Evolutionary conservation across 1,140 invertebrate species (phyloP), one percentile per base, ranked within the genome.

Genomic region (Saccostrea glomerata): DNA sequence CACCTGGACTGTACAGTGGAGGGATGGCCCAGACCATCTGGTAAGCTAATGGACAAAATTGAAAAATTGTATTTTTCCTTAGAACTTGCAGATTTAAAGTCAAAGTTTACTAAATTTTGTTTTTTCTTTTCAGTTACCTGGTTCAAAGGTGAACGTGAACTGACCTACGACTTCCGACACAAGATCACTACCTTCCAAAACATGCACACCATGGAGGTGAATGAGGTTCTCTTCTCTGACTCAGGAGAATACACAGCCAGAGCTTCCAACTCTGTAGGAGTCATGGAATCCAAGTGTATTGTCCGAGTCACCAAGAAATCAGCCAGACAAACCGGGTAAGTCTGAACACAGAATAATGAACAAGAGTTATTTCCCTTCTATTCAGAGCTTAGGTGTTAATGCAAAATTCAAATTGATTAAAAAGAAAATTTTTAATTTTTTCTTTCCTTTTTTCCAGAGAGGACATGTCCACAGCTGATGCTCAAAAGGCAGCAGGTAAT

Each of bases 91-190:
- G 47, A 47, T 47, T 47, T 47, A 47, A 47, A 7, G 47, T 47
- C 6, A 47, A 36, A 47, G 47, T 47, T 47, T 47, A 47, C 47
- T 2, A 7, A 47, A 47, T 6, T 47, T 47, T 47, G 47, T 47
- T 47, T 47, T 47, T 0, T 47, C 47, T 82, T 87, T 90, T 23
- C 90, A 95, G 95, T 95, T 70, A 96, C 96, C 89, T 99, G 98
- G 98, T 95, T 98, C 92, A 99, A 99, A 95, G 98, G 99, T 95
- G 97, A 97, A 90, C 98, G 98, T 94, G 97, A 97, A 73, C 96
- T 98, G 86, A 97, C 97, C 91, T 97, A 97, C 92, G 96, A 96
- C 77, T 97, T 97, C 84, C 95, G 96, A 66, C 97, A 97, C 94
- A 98, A 97, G 94, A 98, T 98, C 94, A 97, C 97, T 40, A 97